These are phyloP conservation scores for Drosophila infuscata DNA, from an alignment of 2,888 invertebrate genomes.

Conservation along the genomic window DNA sequence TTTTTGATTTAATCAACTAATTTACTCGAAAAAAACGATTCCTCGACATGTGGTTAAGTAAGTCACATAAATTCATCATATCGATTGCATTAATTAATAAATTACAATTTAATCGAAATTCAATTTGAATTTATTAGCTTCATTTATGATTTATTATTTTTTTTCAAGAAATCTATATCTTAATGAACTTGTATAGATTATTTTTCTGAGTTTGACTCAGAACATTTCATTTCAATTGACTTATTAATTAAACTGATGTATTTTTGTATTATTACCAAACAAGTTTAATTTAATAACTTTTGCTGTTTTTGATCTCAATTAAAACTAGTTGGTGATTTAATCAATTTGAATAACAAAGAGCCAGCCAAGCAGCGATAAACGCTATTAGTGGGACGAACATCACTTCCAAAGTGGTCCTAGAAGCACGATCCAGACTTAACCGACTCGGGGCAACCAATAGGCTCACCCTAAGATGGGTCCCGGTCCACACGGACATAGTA, in stretches of 20 bases:
- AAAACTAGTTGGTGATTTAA: background rate
- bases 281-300: background rate
- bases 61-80: background rate
- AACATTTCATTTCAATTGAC: background rate
- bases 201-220: background rate
- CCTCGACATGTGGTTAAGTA: background rate
- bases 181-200: background rate
- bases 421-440: no score
- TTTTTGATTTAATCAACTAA: slow-evolving; percentile 20
- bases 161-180: background rate
- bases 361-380: no score
- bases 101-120: background rate
- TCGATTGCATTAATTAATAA: no score
- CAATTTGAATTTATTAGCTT: background rate
- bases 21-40: background rate
- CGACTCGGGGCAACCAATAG: no score
- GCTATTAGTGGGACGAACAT: no score
- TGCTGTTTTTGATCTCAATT: background rate
- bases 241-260: background rate
- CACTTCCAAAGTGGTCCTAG: no score
- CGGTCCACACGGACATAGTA: no score
- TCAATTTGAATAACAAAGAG: background rate
- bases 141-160: background rate
- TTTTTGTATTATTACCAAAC: background rate
- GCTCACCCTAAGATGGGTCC: no score